phyloP scores from a whole-genome alignment of 2,888 invertebrate genomes.

The Lagria hirta region DNA sequence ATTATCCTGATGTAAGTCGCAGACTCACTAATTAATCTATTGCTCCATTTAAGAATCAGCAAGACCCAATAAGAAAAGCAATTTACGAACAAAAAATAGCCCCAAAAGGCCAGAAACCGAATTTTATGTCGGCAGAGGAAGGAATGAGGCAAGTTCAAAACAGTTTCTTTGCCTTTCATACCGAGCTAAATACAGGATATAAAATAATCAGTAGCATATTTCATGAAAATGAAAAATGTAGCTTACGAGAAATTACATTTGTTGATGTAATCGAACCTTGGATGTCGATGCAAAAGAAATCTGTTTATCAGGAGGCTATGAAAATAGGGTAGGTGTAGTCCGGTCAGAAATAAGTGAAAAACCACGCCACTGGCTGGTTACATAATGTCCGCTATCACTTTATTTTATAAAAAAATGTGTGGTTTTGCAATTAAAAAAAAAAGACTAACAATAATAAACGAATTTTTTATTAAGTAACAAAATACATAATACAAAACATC shows the following conservation, averaged over 20 bases:
- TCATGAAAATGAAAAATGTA: slow-evolving; percentile 70
- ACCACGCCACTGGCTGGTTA: background rate
- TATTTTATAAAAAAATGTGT: background rate
- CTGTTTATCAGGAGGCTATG: slow-evolving; percentile 58
- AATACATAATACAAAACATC: too few relatives aligned
- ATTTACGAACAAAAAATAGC: slow-evolving; percentile 66
- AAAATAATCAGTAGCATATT: slow-evolving; percentile 68
- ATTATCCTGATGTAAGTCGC: too few relatives aligned
- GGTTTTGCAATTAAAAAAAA: too few relatives aligned
- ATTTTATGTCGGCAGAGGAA: slow-evolving; percentile 61
- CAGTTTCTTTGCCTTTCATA: slow-evolving; percentile 69
- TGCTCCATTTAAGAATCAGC: too few relatives aligned
- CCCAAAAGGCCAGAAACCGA: slow-evolving; percentile 59
- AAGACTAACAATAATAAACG: too few relatives aligned
- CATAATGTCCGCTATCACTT: background rate
- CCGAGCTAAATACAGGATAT: slow-evolving; percentile 66
- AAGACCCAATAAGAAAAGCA: slow-evolving; percentile 61
- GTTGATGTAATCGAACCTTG: slow-evolving; percentile 60
- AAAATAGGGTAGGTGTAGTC: slow-evolving; percentile 60
- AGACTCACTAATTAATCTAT: too few relatives aligned
- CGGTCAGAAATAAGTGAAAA: background rate
- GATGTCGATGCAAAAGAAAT: slow-evolving; percentile 59
- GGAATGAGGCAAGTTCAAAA: slow-evolving; percentile 62
- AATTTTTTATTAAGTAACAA: too few relatives aligned
- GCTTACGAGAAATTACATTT: slow-evolving; percentile 63